phyloP scores from a whole-genome alignment of 2,797 vertebrate species.

The Sparus aurata region DNA sequence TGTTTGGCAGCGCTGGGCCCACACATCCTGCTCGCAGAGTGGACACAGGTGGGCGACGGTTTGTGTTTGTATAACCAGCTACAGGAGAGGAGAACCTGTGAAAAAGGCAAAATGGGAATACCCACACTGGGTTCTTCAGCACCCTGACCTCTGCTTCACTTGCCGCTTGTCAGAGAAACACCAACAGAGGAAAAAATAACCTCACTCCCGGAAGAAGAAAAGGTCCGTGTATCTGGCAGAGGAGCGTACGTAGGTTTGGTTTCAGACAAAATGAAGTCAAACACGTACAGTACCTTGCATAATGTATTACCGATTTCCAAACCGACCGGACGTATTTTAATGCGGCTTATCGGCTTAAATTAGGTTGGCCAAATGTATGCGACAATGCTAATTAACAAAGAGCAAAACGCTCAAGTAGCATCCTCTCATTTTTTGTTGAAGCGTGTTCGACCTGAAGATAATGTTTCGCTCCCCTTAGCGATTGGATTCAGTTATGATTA shows the following conservation, averaged over 20 bases:
- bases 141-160: slow-evolving; percentile 49
- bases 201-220: slow-evolving; percentile 18
- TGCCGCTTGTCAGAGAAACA: slow-evolving; percentile 35
- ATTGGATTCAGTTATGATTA: too few relatives aligned
- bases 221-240: slow-evolving; percentile 4
- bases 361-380: background rate
- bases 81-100: slow-evolving; percentile 62
- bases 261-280: slow-evolving; percentile 22
- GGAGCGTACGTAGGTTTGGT: slow-evolving; percentile 11
- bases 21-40: slow-evolving; percentile 66
- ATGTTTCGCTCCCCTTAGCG: background rate
- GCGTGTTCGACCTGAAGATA: background rate
- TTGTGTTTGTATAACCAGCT: slow-evolving; percentile 70
- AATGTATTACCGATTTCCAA: background rate
- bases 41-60: slow-evolving; percentile 69
- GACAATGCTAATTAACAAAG: background rate
- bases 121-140: slow-evolving; percentile 57
- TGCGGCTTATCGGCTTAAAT: background rate
- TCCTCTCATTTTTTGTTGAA: background rate
- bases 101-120: slow-evolving; percentile 70
- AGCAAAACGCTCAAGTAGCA: background rate
- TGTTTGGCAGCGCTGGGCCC: slow-evolving; percentile 57
- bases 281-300: background rate
- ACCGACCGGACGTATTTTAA: background rate
- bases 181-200: slow-evolving; percentile 8